A percentile compares a stretch with the other conserved stretches of the same genome.
Conservation (phyloP, 2,113 vertebrate species). For the Gymnobelideus leadbeateri region DNA sequence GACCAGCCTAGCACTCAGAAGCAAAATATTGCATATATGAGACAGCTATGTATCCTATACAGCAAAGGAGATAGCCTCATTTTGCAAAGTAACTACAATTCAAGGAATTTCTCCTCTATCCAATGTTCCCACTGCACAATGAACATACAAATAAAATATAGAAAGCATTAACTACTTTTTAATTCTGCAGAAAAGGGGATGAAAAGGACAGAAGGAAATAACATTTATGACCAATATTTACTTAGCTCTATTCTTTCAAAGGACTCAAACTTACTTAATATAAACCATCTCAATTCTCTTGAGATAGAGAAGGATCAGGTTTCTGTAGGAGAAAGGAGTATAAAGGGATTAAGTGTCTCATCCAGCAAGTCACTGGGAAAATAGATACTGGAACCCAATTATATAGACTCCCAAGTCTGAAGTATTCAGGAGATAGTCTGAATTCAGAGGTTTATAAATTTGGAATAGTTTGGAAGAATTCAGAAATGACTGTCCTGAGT, state of each 20-base stretch:
- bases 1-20: conserved; percentile 22
- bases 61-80: conserved; percentile 59
- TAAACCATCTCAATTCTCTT: conserved; percentile 62
- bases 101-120: conserved; percentile 50
- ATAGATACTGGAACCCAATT: conserved; percentile 74
- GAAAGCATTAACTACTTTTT: conserved; percentile 56
- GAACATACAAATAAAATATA: conserved; percentile 46
- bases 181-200: conserved; percentile 24
- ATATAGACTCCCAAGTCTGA: conserved; percentile 65
- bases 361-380: conserved; percentile 69
- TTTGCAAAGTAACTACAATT: conserved; percentile 34
- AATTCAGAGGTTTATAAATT: conserved; percentile 62
- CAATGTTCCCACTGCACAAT: conserved; percentile 59
- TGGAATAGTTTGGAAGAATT: conserved; percentile 57
- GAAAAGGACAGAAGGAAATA: conserved; percentile 23
- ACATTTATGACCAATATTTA: conserved; percentile 44
- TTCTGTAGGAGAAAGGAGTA: conserved; percentile 74
- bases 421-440: conserved; percentile 36
- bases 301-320: conserved; percentile 64
- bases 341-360: conserved; percentile 74
- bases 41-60: conserved; percentile 31
- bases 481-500: conserved; percentile 53
- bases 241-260: conserved; percentile 55
- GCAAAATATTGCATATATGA: conserved; percentile 32
- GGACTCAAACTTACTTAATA: conserved; percentile 68